Evolutionary conservation across 2,113 vertebrate species (phyloP), one percentile per base, ranked within the genome.

Genomic region (Brachypteracias leptosomus): DNA sequence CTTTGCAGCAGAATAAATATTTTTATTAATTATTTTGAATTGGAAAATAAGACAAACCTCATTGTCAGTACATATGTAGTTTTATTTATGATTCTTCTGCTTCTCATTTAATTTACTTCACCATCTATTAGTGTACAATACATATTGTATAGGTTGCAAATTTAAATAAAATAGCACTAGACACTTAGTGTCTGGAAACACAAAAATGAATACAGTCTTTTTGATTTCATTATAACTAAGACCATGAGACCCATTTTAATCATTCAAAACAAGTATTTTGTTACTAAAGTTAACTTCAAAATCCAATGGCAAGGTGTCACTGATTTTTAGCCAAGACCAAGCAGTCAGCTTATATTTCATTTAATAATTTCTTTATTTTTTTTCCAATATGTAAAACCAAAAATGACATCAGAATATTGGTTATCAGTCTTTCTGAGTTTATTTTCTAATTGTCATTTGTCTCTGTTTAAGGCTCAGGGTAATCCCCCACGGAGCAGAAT

Each of bases 81-180:
- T 76, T 70, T 65, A 35, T 58, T 76, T 55, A 47, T 38, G 16
- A 7, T 35, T 72, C 31, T 62, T 85, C 55, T 40, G 13, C 28
- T 6, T 63, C 12, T 68, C 22, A 28, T 58, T 9, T 40, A 71
- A 31, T 46, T 62, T 49, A 16, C 10, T 38, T 80, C 25, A 76
- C 3, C 24, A 26, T 52, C 71, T 76, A 59, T 67, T 44, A 47
- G 7, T 54, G 22, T 47, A 47, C 5, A 42, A 58, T 59, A 10
- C 2, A 22, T 54, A 47, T n/a, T 47, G 4, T 36, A 11, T 40
- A 54, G 11, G 14, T 42, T 1, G 0, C 42, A 47, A 65, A 71
- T 71, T 59, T 70, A 58, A 82, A 58, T 62, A 67, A 83, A 66
- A 29, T 31, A 70, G 1, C 7, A 54, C 20, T 47, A 46, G 76